Evolutionary conservation across 2,888 invertebrate species (phyloP).

Genomic region (Carcina quercana): DNA sequence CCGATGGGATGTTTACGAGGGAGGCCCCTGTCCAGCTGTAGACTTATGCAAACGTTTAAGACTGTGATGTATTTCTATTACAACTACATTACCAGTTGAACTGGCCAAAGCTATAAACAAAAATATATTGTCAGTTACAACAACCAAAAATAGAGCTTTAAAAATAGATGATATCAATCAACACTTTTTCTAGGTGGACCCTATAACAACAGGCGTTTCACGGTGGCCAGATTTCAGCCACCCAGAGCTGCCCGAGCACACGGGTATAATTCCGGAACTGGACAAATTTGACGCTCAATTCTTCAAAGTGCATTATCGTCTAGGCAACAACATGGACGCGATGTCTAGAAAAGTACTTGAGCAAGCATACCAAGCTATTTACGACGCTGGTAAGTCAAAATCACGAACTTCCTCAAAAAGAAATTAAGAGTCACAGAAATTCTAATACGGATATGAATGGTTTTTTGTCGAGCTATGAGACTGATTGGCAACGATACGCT

Average conservation of each 20-base stretch:
- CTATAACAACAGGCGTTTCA: background rate
- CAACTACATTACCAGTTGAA: background rate
- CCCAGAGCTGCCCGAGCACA: conserved; percentile 68
- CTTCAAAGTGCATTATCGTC: conserved; percentile 79
- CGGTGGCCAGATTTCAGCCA: conserved; percentile 40
- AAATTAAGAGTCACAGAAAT: too few relatives aligned
- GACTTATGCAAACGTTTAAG: too few relatives aligned
- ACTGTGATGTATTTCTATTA: too few relatives aligned
- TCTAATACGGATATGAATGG: background rate
- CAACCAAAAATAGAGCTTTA: too few relatives aligned
- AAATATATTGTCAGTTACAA: too few relatives aligned
- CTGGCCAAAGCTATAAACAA: too few relatives aligned
- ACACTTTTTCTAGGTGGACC: too few relatives aligned
- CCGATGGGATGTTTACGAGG: too few relatives aligned
- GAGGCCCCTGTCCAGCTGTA: too few relatives aligned
- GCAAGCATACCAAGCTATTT: conserved; percentile 80
- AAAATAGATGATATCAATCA: too few relatives aligned
- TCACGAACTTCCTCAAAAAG: too few relatives aligned
- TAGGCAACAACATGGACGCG: conserved; percentile 55
- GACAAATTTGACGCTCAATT: conserved; percentile 80
- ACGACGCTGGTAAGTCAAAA: conserved; percentile 76
- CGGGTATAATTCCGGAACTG: conserved; percentile 77
- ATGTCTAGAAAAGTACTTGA: conserved; percentile 82
- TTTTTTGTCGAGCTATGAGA: background rate
- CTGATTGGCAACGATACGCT: too few relatives aligned